These are phyloP conservation scores for Tamias sibiricus DNA, from an alignment of 2,113 vertebrate genomes.

Conservation along the genomic window DNA sequence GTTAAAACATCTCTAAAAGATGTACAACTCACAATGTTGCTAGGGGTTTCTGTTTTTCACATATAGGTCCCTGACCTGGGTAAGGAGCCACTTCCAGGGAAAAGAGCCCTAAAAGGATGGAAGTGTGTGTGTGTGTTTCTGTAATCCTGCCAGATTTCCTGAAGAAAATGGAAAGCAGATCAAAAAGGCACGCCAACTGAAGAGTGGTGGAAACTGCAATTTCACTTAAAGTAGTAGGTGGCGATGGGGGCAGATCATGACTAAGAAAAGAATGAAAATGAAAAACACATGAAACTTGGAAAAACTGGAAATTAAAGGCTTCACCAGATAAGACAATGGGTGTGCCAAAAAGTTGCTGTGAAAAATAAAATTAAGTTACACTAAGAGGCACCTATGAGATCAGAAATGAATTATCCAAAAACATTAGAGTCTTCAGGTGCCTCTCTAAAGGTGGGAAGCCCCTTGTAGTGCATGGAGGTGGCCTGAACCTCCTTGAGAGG, in stretches of 20 bases:
- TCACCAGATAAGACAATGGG: not conserved
- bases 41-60: constrained; percentile 60
- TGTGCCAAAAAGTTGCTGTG: not conserved
- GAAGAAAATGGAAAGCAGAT: constrained; percentile 74
- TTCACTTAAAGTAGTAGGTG: constrained; percentile 71
- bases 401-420: not conserved
- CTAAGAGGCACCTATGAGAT: not conserved
- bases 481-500: not conserved
- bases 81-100: constrained; percentile 54
- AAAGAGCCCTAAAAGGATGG: constrained; percentile 45
- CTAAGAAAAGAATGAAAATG: constrained; percentile 66
- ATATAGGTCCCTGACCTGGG: not conserved
- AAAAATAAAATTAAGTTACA: not conserved
- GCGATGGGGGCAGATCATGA: constrained; percentile 59
- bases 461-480: not conserved
- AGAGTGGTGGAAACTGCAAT: constrained; percentile 68
- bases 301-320: not conserved
- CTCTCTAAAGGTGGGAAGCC: not conserved
- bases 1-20: constrained; percentile 35
- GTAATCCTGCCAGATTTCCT: constrained; percentile 63
- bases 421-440: not conserved
- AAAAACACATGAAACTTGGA: constrained; percentile 59
- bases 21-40: not conserved
- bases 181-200: constrained; percentile 51
- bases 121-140: constrained; percentile 72